A percentile compares a stretch with the other conserved stretches of the same genome.
phyloP scores from a whole-genome alignment of 2,113 vertebrate species.

The Platanista minor region DNA sequence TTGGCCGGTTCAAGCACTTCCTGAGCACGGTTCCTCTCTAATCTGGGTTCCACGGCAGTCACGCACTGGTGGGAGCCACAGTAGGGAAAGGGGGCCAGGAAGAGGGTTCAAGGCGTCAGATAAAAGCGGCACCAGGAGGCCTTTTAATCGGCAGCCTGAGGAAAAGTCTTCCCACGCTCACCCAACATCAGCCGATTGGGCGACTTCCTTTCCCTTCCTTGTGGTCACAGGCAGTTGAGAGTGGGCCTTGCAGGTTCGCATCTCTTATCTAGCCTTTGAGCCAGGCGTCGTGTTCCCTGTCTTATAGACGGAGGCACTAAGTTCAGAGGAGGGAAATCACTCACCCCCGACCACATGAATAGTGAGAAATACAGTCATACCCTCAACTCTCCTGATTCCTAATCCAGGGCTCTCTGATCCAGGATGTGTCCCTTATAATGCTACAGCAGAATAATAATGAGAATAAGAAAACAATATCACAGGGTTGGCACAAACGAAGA shows the following conservation, averaged over 20 bases:
- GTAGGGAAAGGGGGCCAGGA: not conserved
- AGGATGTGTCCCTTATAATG: not conserved
- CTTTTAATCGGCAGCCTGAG: not conserved
- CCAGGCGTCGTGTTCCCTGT: not conserved
- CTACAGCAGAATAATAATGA: not conserved
- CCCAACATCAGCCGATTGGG: not conserved
- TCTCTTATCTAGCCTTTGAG: not conserved
- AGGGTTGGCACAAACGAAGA: not conserved
- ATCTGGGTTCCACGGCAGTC: not conserved
- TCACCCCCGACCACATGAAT: not conserved
- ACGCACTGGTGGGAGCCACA: not conserved
- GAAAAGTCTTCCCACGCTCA: not conserved
- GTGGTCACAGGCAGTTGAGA: not conserved
- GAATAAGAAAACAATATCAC: not conserved
- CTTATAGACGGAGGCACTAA: not conserved
- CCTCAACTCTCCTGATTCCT: not conserved
- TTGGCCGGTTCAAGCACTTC: not conserved
- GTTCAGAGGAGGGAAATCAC: not conserved
- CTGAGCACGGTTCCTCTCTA: not conserved
- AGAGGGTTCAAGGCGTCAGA: not conserved
- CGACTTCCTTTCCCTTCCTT: not conserved
- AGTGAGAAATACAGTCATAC: not conserved
- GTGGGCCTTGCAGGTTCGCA: not conserved
- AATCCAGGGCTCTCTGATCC: not conserved
- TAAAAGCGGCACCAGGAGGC: not conserved